Percentiles rank a stretch among this genome's conserved stretches.
These are phyloP conservation scores for Hipposideros larvatus DNA, from an alignment of 2,797 vertebrate genomes.

Conservation along the genomic window DNA sequence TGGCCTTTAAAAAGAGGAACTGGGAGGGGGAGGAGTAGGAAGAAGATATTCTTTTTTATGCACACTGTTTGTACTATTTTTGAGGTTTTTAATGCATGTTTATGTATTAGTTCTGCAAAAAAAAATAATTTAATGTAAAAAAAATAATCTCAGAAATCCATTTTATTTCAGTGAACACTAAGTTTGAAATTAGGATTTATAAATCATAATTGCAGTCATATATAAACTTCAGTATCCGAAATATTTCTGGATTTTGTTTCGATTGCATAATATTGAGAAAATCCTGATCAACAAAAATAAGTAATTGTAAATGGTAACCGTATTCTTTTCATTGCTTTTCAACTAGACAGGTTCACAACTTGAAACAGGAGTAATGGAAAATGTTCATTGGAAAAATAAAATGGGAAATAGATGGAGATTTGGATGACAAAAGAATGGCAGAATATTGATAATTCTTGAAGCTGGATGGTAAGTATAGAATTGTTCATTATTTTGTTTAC, in stretches of 20 bases:
- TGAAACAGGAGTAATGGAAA: not conserved
- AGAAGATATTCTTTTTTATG: conserved; percentile 26
- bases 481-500: conserved; percentile 25
- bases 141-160: not conserved
- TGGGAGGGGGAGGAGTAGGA: not conserved
- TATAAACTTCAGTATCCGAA: not conserved
- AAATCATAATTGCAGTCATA: not conserved
- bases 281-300: not conserved
- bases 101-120: not conserved
- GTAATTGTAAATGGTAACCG: not conserved
- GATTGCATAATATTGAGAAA: conserved; percentile 15
- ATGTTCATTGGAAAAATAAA: not conserved
- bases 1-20: conserved; percentile 23
- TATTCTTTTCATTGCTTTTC: conserved; percentile 41
- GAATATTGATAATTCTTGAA: conserved; percentile 6
- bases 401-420: conserved; percentile 25
- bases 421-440: not conserved
- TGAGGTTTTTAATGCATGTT: not conserved
- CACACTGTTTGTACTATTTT: not conserved
- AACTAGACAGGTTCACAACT: not conserved
- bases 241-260: conserved; percentile 50
- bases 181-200: conserved; percentile 52
- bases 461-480: not conserved
- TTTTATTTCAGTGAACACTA: conserved; percentile 35
- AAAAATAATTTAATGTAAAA: not conserved